Conservation (phyloP, 2,888 invertebrate species). For the Drosophila tripunctata region DNA sequence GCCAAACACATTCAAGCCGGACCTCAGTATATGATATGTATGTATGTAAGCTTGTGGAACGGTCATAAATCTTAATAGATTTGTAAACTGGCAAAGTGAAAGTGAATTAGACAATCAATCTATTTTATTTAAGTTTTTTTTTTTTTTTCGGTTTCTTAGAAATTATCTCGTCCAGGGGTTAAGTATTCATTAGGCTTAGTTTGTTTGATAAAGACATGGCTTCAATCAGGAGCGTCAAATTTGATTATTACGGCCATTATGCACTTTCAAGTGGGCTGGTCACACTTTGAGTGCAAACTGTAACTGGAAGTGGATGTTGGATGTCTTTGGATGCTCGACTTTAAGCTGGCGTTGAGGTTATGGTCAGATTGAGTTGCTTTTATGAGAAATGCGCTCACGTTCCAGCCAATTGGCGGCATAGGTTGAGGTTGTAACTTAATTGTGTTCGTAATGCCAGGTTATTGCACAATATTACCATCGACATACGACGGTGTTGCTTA, state of each 20-base stretch:
- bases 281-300: not conserved
- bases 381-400: constrained; percentile 51
- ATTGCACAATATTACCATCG: constrained; percentile 51
- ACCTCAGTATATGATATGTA: constrained; percentile 26
- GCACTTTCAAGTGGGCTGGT: constrained; percentile 16
- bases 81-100: constrained; percentile 60
- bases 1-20: constrained; percentile 36
- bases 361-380: constrained; percentile 36
- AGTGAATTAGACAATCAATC: constrained; percentile 60
- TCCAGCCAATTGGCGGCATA: constrained; percentile 40
- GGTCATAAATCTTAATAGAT: constrained; percentile 63
- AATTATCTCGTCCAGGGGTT: constrained; percentile 47
- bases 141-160: constrained; percentile 17
- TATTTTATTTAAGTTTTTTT: too few relatives aligned
- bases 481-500: constrained; percentile 40
- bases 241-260: constrained; percentile 21
- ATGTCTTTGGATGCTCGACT: too few relatives aligned
- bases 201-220: constrained; percentile 44
- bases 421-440: constrained; percentile 55
- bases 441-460: constrained; percentile 45
- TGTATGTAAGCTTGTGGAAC: constrained; percentile 31
- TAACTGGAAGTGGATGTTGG: not conserved
- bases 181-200: constrained; percentile 56
- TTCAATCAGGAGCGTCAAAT: constrained; percentile 31
- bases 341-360: constrained; percentile 36